These are phyloP conservation scores for Parnassius orleans DNA, from an alignment of 2,888 invertebrate genomes.

Conservation along the genomic window DNA sequence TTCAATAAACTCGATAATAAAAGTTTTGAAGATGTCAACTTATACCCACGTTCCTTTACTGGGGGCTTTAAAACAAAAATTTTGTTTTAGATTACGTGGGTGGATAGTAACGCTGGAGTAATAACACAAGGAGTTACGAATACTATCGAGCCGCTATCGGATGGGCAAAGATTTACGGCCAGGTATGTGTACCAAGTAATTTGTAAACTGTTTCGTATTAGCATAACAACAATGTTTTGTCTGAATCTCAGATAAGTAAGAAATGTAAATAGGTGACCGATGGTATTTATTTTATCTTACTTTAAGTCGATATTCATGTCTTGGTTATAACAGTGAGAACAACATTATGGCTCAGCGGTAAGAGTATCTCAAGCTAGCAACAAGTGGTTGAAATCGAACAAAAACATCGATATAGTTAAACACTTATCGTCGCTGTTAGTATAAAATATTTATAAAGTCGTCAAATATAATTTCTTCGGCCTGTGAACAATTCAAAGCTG, in stretches of 20 bases:
- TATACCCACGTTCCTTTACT: conserved; percentile 22
- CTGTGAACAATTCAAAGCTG: no score
- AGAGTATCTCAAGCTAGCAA: no score
- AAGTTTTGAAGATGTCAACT: neutral
- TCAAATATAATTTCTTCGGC: no score
- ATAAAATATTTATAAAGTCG: no score
- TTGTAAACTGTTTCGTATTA: neutral
- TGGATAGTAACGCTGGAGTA: conserved; percentile 93
- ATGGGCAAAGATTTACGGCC: conserved; percentile 91
- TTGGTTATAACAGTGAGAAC: neutral
- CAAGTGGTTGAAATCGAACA: no score
- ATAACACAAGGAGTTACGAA: conserved; percentile 90
- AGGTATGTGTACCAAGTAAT: conserved; percentile 43
- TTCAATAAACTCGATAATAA: no score
- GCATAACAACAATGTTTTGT: neutral
- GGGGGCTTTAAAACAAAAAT: conserved; percentile 8
- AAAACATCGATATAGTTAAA: no score
- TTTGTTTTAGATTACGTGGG: conserved; percentile 90
- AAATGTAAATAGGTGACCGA: no score
- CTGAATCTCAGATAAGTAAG: no score
- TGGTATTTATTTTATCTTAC: no score
- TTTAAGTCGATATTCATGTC: neutral
- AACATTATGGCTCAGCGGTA: no score
- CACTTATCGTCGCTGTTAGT: no score
- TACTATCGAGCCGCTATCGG: conserved; percentile 87